A percentile compares a stretch with the other conserved stretches of the same genome.
Evolutionary conservation across 2,797 vertebrate genomes (phyloP).

Genomic region (Hapalemur alaotrensis): DNA sequence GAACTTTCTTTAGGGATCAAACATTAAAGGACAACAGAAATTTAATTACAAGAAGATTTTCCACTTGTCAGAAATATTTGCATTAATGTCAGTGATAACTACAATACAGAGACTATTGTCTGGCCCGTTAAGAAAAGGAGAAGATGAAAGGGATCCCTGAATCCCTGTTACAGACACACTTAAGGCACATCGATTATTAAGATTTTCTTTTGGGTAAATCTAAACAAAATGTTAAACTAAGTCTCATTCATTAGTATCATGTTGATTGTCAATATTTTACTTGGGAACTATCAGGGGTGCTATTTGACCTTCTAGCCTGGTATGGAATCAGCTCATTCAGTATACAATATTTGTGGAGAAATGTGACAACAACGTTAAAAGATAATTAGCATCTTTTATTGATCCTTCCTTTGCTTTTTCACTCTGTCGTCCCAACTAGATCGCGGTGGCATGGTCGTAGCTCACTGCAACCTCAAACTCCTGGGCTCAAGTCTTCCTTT

Average conservation of each 20-base stretch:
- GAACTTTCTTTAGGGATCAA: constrained; percentile 79
- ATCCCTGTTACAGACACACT: constrained; percentile 27
- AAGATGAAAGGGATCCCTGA: constrained; percentile 75
- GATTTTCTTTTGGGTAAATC: constrained; percentile 74
- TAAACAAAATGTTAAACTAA: constrained; percentile 70
- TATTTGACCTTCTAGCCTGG: background rate
- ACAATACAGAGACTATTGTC: constrained; percentile 83
- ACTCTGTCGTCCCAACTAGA: background rate
- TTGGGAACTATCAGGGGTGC: background rate
- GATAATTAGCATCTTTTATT: background rate
- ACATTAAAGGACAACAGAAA: constrained; percentile 85
- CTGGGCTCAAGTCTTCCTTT: background rate
- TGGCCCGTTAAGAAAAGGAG: constrained; percentile 61
- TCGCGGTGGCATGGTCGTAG: background rate
- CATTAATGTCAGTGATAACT: constrained; percentile 82
- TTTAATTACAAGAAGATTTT: constrained; percentile 87
- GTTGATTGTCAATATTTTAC: background rate
- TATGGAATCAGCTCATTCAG: background rate
- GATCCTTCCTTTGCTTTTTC: background rate
- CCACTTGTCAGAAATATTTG: constrained; percentile 86
- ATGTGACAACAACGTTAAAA: background rate
- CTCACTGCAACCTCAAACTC: background rate
- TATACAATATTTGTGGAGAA: background rate
- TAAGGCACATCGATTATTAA: constrained; percentile 73
- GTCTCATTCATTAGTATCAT: background rate